phyloP scores from a whole-genome alignment of 2,888 invertebrate genomes.

The Panzeria rudis region DNA sequence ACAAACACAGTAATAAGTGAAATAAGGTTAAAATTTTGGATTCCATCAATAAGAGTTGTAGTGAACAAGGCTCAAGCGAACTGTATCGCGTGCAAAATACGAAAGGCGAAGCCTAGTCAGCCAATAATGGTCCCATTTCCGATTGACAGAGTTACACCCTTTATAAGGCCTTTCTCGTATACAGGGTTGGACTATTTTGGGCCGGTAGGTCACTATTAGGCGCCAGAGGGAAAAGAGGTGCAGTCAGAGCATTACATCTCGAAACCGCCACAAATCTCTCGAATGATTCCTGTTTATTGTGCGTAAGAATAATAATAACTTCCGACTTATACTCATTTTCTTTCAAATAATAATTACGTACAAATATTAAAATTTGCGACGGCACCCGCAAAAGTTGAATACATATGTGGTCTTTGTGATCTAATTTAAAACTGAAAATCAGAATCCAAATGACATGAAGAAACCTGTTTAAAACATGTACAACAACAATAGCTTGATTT shows the following conservation, averaged over 20 bases:
- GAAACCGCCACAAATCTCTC: slow-evolving; percentile 46
- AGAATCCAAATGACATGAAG: too few relatives aligned
- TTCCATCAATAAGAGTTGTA: slow-evolving; percentile 43
- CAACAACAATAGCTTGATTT: too few relatives aligned
- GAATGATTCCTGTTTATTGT: slow-evolving; percentile 43
- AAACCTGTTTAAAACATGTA: too few relatives aligned
- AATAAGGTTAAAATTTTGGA: slow-evolving; percentile 57
- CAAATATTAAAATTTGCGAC: too few relatives aligned
- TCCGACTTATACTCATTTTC: slow-evolving; percentile 58
- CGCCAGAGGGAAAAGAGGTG: slow-evolving; percentile 63
- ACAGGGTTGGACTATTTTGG: slow-evolving; percentile 69
- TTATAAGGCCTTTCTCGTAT: slow-evolving; percentile 66
- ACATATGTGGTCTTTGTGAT: too few relatives aligned
- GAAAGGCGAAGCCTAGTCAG: slow-evolving; percentile 33
- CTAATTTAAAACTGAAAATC: too few relatives aligned
- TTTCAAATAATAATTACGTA: too few relatives aligned
- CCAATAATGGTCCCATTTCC: slow-evolving; percentile 65
- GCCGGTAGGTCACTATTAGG: slow-evolving; percentile 46
- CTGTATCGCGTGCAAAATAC: slow-evolving; percentile 32
- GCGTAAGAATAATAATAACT: slow-evolving; percentile 60
- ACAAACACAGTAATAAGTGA: slow-evolving; percentile 22
- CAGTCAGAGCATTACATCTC: slow-evolving; percentile 63
- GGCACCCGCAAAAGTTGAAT: too few relatives aligned
- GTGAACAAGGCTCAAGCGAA: slow-evolving; percentile 14
- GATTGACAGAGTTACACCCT: slow-evolving; percentile 63